Evolutionary conservation across 2,113 vertebrate species (phyloP).

Genomic region (Trogon melanurus): DNA sequence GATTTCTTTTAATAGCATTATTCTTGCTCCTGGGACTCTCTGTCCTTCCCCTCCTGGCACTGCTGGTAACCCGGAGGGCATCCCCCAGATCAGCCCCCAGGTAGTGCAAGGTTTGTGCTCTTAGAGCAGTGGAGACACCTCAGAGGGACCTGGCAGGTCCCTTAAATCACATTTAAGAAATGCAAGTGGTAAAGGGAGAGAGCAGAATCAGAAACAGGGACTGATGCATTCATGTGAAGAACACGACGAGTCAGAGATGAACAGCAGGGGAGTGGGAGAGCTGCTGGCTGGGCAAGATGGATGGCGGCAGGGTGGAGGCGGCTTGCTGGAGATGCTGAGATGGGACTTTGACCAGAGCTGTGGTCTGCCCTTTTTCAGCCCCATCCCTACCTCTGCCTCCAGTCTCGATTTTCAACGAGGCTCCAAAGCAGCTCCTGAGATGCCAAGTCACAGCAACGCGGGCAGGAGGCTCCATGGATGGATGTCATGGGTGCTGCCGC

Average conservation of each 20-base stretch:
- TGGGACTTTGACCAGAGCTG: not conserved
- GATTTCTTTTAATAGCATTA: not conserved
- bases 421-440: not conserved
- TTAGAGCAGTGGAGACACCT: not conserved
- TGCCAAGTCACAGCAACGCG: accelerated
- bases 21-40: too few relatives aligned
- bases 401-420: accelerated
- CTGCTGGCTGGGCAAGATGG: not conserved
- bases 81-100: not conserved
- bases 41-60: not conserved
- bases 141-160: not conserved
- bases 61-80: not conserved
- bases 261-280: not conserved
- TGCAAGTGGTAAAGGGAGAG: not conserved
- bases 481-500: not conserved
- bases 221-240: not conserved
- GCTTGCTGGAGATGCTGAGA: not conserved
- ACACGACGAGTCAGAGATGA: not conserved
- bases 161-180: not conserved
- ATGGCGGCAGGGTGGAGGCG: not conserved
- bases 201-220: not conserved
- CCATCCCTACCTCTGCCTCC: not conserved
- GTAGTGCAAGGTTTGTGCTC: not conserved
- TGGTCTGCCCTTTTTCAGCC: not conserved
- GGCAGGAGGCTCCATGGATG: not conserved